Evolutionary conservation across 23 tunicate species (phyloP), one percentile per base, ranked within the genome.

Genomic region (Clavelina lepadiformis): DNA sequence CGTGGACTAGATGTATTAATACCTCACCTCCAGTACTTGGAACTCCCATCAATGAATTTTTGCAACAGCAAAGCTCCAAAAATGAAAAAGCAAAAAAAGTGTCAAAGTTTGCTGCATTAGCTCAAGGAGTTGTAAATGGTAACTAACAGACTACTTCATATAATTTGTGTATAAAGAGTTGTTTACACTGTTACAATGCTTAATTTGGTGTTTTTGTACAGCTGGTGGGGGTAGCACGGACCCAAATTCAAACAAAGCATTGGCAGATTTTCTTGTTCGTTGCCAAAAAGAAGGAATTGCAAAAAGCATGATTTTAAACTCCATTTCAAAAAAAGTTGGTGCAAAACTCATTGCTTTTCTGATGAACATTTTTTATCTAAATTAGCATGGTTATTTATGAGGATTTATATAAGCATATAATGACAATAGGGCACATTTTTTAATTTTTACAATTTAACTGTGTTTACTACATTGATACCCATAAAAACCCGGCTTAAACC

Each of bases 181-280:
- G 15, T 44, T 44, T 44, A 44, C 49, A 44, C 15, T 44, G 15
- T 44, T 44, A 11, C 13, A 11, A 52, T 52, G 11, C 6, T 52
- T 52, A 28, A 53, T 15, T 25, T 58, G 7, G 31, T 58, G 6
- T 63, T 6, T 15, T 11, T 63, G n/a, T 63, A 6, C 23, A 63
- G 68, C 68, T 63, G 49, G 50, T 13, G 68, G 68, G 18, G 68
- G 68, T 3, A 3, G 7, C 21, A 63, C 49, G 7, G 68, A 63
- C 24, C 68, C 68, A 15, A 15, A 5, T 6, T 3, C 4, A 3
- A 63, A 63, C 30, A 63, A 63, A 30, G 23, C 21, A 7, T 35
- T 63, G 5, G 68, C 50, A 8, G 15, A 8, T 36, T 5, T 63
- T 8, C 21, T 63, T 35, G 68, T n/a, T 8, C 68, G 38, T n/a